Evolutionary conservation across 2,113 vertebrate genomes (phyloP).

Genomic region (Chaenogobius annularis): DNA sequence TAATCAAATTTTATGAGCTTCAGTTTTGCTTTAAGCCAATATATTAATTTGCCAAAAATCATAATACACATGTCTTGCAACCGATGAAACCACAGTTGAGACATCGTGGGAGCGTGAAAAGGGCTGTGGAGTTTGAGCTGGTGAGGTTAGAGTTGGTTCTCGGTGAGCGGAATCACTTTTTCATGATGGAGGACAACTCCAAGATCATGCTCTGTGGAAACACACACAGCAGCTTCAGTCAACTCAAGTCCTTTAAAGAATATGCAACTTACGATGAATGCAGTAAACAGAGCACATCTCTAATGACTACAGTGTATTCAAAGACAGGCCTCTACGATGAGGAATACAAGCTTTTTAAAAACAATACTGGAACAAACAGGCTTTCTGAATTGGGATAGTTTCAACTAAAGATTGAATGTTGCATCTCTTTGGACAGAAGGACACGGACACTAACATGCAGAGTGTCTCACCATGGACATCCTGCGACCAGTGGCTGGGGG

Average conservation of each 20-base stretch:
- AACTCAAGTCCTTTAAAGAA: background rate
- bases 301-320: background rate
- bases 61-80: background rate
- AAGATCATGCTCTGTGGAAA: constrained; percentile 87
- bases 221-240: constrained; percentile 20
- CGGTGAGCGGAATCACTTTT: constrained; percentile 77
- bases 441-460: background rate
- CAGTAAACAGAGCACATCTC: too few species aligned
- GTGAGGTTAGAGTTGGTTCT: background rate
- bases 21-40: constrained; percentile 24
- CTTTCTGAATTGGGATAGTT: background rate
- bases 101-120: constrained; percentile 1
- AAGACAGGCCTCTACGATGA: background rate
- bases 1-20: constrained; percentile 46
- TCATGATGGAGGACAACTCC: constrained; percentile 96
- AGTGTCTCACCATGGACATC: constrained; percentile 85
- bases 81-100: constrained; percentile 13
- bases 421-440: background rate
- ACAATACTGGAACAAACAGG: background rate
- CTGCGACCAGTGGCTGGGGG: constrained; percentile 78
- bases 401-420: background rate
- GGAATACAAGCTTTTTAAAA: background rate
- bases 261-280: background rate
- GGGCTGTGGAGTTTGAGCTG: constrained; percentile 6
- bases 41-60: constrained; percentile 9